These are phyloP conservation scores for Ceramica pisi DNA, from an alignment of 2,888 invertebrate species.

Conservation along the genomic window DNA sequence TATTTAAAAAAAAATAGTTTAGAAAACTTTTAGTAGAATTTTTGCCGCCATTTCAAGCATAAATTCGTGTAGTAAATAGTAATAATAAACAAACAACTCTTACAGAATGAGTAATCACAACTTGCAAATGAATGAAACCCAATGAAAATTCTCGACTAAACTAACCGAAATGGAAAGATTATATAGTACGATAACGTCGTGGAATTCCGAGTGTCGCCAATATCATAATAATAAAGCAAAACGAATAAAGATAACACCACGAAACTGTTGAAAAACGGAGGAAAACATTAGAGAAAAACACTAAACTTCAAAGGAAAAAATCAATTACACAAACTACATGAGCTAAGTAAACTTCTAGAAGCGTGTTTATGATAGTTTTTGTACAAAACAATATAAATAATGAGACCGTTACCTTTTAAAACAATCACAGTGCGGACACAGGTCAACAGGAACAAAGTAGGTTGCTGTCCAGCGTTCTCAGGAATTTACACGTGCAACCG, in stretches of 20 bases:
- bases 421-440: constrained; percentile 81
- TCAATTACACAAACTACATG: not conserved
- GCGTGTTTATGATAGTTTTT: constrained; percentile 28
- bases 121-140: constrained; percentile 21
- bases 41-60: constrained; percentile 8
- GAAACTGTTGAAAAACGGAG: constrained; percentile 9
- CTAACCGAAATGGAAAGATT: constrained; percentile 41
- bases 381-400: constrained; percentile 61
- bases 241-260: constrained; percentile 45
- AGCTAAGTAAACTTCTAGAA: constrained; percentile 6
- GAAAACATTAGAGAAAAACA: constrained; percentile 37
- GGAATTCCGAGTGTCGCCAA: constrained; percentile 35
- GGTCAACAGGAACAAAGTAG: constrained; percentile 87
- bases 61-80: not conserved
- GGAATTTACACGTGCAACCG: constrained; percentile 77
- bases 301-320: constrained; percentile 6
- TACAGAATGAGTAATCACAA: not conserved
- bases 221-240: constrained; percentile 58
- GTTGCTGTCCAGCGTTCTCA: constrained; percentile 77
- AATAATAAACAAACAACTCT: constrained; percentile 23
- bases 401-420: constrained; percentile 88
- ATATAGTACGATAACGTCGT: constrained; percentile 24
- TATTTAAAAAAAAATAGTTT: too few relatives aligned
- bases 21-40: not conserved
- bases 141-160: constrained; percentile 36